Evolutionary conservation across 1,140 invertebrate species (phyloP), one percentile per base, ranked within the genome.

Genomic region (Mercenaria mercenaria): DNA sequence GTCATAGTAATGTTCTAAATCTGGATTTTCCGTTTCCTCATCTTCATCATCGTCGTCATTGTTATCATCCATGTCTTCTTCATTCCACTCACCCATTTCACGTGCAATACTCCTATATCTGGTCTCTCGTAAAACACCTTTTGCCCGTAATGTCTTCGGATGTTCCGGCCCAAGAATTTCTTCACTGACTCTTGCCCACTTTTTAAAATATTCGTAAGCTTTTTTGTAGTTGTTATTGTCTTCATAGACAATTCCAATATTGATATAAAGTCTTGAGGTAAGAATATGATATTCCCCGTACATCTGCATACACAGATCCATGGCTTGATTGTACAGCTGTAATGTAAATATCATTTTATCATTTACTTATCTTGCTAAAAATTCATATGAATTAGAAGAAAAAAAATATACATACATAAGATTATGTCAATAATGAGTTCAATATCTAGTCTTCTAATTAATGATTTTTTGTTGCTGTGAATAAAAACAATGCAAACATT

Each of bases 141-240:
- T 95, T 6, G 95, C 95, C 15, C 95, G 92, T 41, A 94, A 87
- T 23, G 95, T 95, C 80, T 96, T 96, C 34, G 95, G 95, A 69
- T 96, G 95, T 26, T 95, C 93, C 15, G 95, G 95, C 1, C 95
- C 95, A 13, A 95, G 93, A 41, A 96, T 94, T 83, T 95, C 94
- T 85, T 95, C 95, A 92, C 94, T 95, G 37, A 95, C 94, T n/a
- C 92, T 64, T 6, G 95, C 95, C 95, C 95, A 95, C 56, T 95
- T 95, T 90, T 94, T 95, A 92, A 96, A 96, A 85, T 95, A 96
- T 81, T 95, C 93, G 74, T 95, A 96, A 18, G 95, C 95, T 90
- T 95, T 95, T 76, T 94, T 93, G 91, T 92, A 96, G 91, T 95
- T 92, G 77, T 93, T 94, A 82, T 95, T 96, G 89, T 96, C 95